These are phyloP conservation scores for Phylloscopus trochilus DNA, from an alignment of 2,113 vertebrate species.

Conservation along the genomic window DNA sequence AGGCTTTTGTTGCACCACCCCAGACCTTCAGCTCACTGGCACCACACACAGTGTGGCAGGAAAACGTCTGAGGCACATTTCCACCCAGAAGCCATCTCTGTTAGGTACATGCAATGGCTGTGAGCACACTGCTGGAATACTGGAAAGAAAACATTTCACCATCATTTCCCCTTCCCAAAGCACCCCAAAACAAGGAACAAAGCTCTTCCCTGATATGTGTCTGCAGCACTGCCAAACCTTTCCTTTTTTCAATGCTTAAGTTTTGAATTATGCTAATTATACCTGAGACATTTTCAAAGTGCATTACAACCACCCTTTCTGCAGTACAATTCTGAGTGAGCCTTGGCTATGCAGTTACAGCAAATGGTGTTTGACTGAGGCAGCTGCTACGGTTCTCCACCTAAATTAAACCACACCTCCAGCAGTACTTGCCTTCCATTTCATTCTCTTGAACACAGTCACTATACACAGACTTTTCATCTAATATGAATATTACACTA, in stretches of 20 bases:
- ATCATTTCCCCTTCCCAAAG: background rate
- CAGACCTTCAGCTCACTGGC: fast-evolving
- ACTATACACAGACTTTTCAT: background rate
- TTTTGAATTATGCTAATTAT: background rate
- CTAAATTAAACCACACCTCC: background rate
- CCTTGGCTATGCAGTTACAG: background rate
- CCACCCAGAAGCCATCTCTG: background rate
- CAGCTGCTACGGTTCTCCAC: background rate
- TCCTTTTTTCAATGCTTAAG: background rate
- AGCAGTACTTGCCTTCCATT: background rate
- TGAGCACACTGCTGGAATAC: background rate
- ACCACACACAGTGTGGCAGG: fast-evolving
- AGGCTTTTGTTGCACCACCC: background rate
- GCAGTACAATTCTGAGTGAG: background rate
- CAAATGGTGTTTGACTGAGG: background rate
- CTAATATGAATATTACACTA: background rate
- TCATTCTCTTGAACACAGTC: background rate
- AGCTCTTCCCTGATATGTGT: background rate
- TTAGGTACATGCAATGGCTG: background rate
- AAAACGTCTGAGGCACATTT: fast-evolving
- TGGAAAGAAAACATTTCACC: background rate
- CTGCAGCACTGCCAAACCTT: background rate
- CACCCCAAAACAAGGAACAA: background rate
- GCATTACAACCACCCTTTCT: background rate
- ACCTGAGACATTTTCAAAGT: background rate